Evolutionary conservation across 35 echinoderm and acorn worm genomes (phyloP).

Genomic region (Heliocidaris erythrogramma): DNA sequence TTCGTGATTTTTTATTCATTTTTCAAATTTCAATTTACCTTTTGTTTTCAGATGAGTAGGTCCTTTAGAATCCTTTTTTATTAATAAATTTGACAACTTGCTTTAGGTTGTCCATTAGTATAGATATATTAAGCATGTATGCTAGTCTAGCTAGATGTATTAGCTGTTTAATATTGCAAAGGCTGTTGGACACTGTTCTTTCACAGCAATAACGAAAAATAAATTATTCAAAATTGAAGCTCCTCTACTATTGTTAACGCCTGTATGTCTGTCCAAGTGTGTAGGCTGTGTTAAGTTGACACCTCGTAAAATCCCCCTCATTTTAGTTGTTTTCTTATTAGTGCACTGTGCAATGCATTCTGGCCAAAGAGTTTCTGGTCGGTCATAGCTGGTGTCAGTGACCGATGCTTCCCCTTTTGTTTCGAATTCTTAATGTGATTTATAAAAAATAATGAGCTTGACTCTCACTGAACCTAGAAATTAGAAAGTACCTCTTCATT

Average conservation of each 20-base stretch:
- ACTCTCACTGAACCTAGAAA: not conserved
- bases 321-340: not conserved
- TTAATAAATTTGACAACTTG: not conserved
- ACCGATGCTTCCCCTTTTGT: not conserved
- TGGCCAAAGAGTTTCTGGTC: not conserved
- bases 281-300: constrained; percentile 2
- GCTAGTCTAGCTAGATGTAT: not conserved
- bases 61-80: not conserved
- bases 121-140: not conserved
- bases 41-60: not conserved
- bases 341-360: not conserved
- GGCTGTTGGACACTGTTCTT: not conserved
- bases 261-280: not conserved
- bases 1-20: not conserved
- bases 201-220: not conserved
- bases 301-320: not conserved
- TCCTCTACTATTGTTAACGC: not conserved
- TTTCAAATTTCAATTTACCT: not conserved
- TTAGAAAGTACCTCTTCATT: not conserved
- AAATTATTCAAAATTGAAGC: not conserved
- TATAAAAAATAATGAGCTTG: not conserved
- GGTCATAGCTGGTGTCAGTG: not conserved
- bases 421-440: not conserved
- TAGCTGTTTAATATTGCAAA: not conserved
- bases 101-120: not conserved